These are phyloP conservation scores for Drosophila anceps DNA, from an alignment of 2,888 invertebrate genomes.

Conservation along the genomic window DNA sequence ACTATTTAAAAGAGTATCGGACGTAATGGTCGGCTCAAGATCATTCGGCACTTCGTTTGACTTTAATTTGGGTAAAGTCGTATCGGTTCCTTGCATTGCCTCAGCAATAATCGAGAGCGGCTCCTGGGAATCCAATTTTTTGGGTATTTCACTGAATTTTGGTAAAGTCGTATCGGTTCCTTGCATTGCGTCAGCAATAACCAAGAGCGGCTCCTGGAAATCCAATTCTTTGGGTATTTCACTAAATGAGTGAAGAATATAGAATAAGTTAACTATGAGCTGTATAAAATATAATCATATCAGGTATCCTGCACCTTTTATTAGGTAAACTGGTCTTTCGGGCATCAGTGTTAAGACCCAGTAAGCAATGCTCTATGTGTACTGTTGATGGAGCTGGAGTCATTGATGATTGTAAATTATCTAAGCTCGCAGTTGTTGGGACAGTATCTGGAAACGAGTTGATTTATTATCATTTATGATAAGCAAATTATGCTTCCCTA, in stretches of 20 bases:
- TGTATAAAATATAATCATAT: not conserved
- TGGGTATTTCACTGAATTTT: too few relatives aligned
- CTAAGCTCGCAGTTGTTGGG: not conserved
- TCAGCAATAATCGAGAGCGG: slow-evolving; percentile 22
- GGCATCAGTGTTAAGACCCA: not conserved
- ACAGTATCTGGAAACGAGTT: not conserved
- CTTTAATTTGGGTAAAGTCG: not conserved
- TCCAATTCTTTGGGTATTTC: not conserved
- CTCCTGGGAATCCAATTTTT: not conserved
- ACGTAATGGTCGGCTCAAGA: not conserved
- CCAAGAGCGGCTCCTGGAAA: slow-evolving; percentile 3
- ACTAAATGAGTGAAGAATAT: not conserved
- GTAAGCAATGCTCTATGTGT: not conserved
- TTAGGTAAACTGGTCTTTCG: too few relatives aligned
- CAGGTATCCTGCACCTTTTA: not conserved
- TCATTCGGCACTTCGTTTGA: not conserved
- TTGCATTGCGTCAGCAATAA: slow-evolving; percentile 35
- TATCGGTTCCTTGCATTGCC: slow-evolving; percentile 18
- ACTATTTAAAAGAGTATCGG: not conserved
- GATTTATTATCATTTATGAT: not conserved
- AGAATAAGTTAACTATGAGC: not conserved
- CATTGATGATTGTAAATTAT: not conserved
- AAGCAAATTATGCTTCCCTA: not conserved
- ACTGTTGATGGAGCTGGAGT: not conserved
- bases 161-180: not conserved